Evolutionary conservation across 2,113 vertebrate species (phyloP), one percentile per base, ranked within the genome.

Genomic region (Columba janthina): DNA sequence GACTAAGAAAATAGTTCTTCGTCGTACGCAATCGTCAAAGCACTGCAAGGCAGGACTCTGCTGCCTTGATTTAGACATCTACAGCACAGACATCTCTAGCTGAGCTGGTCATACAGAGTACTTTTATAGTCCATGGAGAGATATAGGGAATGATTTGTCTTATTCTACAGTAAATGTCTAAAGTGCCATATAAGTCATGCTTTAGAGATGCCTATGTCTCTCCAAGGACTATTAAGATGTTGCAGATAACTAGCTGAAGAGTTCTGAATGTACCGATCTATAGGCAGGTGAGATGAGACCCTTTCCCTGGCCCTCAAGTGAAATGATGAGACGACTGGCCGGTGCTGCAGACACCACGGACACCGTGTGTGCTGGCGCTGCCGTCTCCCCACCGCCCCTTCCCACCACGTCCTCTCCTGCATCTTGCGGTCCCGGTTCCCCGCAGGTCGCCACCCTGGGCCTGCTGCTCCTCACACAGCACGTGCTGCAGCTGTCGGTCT

Each of bases 111-210:
- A 2, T 56, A 44, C 38, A 48, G 61, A 66, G n/a, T 53, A 31
- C 76, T 92, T 91, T 81, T 72, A 81, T 44, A 75, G 94, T 75
- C 95, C 91, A 3, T 7, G 61, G 93, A 95, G 94, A 89, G 89
- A 89, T 87, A 89, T 71, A 90, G 65, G 61, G 70, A 95, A 93
- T 92, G 61, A 92, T 94, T 94, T 90, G 76, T 95, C 93, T 92
- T 81, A 64, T 85, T 93, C 48, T 36, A 32, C 50, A 85, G 53
- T 89, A 93, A 94, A 87, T 87, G 89, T 74, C 73, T 46, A 1
- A 93, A 82, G 76, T 78, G 65, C 72, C 57, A 6, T 31, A 21
- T 67, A 71, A 94, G 73, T 80, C 86, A 69, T 46, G 65, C 73
- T 48, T 54, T 75, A 25, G 67, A 77, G 88, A 66, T 32, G 51